Evolutionary conservation across 2,888 invertebrate species (phyloP).

Genomic region (Rhagium mordax): DNA sequence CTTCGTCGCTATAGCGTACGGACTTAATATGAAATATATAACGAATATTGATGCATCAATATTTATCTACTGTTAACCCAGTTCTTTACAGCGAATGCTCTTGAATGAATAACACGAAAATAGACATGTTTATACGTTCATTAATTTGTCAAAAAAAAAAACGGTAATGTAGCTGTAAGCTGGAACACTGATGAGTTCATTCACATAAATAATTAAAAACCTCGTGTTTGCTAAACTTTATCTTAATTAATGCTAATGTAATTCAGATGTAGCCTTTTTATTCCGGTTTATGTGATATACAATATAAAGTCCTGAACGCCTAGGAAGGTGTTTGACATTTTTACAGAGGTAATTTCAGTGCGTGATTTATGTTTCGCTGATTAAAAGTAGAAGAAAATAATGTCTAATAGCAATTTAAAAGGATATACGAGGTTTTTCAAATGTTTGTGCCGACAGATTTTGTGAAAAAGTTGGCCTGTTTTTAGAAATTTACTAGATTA

Average conservation of each 20-base stretch:
- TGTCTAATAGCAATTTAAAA: too few species aligned
- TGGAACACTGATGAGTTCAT: conserved; percentile 1
- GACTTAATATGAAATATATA: background rate
- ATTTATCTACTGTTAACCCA: background rate
- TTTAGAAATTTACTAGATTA: too few species aligned
- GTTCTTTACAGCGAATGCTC: background rate
- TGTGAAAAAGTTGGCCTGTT: too few species aligned
- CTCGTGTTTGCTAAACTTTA: background rate
- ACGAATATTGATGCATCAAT: background rate
- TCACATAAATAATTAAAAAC: conserved; percentile 3
- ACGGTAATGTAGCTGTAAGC: background rate
- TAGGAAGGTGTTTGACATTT: background rate
- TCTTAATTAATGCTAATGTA: conserved; percentile 12
- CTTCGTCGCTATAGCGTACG: background rate
- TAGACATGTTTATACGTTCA: background rate
- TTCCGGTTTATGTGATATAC: background rate
- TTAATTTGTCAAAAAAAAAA: background rate
- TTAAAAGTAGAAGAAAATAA: too few species aligned
- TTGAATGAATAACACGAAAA: background rate
- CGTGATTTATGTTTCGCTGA: too few species aligned
- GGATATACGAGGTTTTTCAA: too few species aligned
- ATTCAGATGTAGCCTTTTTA: conserved; percentile 6
- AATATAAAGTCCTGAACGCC: background rate
- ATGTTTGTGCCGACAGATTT: too few species aligned
- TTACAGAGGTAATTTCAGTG: too few species aligned